Percentiles rank a stretch among this genome's conserved stretches.
phyloP scores from a whole-genome alignment of 2,113 vertebrate species.

The Rafetus swinhoei region DNA sequence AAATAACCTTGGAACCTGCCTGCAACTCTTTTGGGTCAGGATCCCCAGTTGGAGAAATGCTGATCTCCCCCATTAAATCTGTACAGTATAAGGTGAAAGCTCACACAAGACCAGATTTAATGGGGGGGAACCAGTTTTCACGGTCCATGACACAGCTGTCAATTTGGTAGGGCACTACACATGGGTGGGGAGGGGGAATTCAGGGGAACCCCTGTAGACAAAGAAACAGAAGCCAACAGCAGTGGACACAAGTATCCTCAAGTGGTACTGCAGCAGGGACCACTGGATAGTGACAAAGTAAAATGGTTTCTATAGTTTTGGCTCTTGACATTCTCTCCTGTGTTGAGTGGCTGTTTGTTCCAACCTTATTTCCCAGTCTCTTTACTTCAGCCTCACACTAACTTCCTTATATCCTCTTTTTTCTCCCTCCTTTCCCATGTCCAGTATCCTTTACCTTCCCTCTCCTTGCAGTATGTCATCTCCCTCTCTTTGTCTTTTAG shows the following conservation, averaged over 20 bases:
- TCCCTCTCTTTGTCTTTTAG: slow-evolving; percentile 42
- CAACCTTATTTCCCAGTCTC: background rate
- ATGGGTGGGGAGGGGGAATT: slow-evolving; percentile 37
- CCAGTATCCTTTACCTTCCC: background rate
- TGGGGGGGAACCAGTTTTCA: background rate
- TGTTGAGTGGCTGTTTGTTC: background rate
- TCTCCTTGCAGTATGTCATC: slow-evolving; percentile 54
- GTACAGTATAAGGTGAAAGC: too few relatives aligned
- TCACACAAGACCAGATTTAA: too few relatives aligned
- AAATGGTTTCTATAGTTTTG: background rate
- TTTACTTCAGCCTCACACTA: slow-evolving; percentile 41
- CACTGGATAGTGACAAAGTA: background rate
- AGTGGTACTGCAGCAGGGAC: slow-evolving; percentile 30
- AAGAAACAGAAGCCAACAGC: slow-evolving; percentile 48
- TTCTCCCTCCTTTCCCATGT: background rate
- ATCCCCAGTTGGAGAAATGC: too few relatives aligned
- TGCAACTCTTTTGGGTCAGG: too few relatives aligned
- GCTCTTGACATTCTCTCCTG: background rate
- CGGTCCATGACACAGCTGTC: too few relatives aligned
- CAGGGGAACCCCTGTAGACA: slow-evolving; percentile 36
- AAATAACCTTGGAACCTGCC: too few relatives aligned
- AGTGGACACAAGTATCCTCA: background rate
- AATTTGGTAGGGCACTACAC: too few relatives aligned
- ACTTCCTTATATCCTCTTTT: slow-evolving; percentile 32
- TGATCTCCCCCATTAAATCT: too few relatives aligned